Evolutionary conservation across 2,888 invertebrate genomes (phyloP), one percentile per base, ranked within the genome.

Genomic region (Lochmaea capreae): DNA sequence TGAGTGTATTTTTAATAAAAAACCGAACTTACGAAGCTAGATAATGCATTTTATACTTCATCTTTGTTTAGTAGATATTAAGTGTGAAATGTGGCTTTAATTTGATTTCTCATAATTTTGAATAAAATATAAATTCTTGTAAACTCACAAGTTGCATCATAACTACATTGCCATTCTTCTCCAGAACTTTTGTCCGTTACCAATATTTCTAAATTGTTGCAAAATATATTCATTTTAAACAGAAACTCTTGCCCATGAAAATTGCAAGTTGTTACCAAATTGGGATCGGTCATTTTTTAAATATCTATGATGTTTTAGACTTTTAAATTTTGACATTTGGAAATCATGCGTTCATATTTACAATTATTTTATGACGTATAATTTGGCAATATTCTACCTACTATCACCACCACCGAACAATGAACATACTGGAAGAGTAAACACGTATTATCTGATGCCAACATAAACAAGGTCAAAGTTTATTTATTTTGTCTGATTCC

Each of bases 91-190:
- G 33, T 33, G 33, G 8, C 33, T 8, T 8, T 33, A 33, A 33
- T 33, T 33, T 8, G 33, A 33, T 33, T 33, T 5, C 33, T 33
- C 8, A 33, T 33, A 33, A 33, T 33, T 33, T 33, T 33, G 33
- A 33, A 33, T 33, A 33, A 33, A 33, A 33, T 33, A 33, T 33
- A 5, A 33, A 33, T 33, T 8, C 33, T 8, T 33, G 33, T 33
- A 33, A 33, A 61, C 85, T 83, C 85, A 89, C 89, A 89, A 76
- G 88, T 85, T 22, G 87, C 85, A 78, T 89, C 89, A 75, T 89
- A 89, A 67, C 86, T 86, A 69, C 89, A 89, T 78, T 88, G 88
- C 90, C 90, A 90, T 84, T 89, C 88, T 83, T 90, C 90, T 9
- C 88, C 88, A 16, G 89, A 88, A 81, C 86, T 86, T 84, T 90